These are phyloP conservation scores for Dendronephthya gigantea DNA, from an alignment of 64 coral and sea anemone genomes.

Conservation along the genomic window DNA sequence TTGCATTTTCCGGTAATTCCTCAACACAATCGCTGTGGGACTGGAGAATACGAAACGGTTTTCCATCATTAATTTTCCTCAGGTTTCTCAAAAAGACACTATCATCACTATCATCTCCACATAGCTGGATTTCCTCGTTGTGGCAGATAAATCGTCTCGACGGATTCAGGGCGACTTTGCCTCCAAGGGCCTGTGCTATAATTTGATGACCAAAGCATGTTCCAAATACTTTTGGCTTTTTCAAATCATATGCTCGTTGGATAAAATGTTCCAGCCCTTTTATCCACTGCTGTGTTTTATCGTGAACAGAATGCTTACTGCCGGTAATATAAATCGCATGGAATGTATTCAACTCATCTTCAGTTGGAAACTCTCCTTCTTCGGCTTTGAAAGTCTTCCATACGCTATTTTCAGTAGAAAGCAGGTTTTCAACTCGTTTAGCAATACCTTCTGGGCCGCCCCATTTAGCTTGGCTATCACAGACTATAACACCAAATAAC, in stretches of 20 bases:
- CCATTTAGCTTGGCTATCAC: slow-evolving; percentile 71
- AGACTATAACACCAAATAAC: slow-evolving; percentile 49
- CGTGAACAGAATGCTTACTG: slow-evolving; percentile 49
- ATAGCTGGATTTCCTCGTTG: slow-evolving; percentile 35
- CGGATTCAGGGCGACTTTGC: slow-evolving; percentile 37
- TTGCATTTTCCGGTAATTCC: slow-evolving; percentile 45
- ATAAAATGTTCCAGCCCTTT: slow-evolving; percentile 31
- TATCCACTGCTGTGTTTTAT: slow-evolving; percentile 33
- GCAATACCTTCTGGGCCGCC: slow-evolving; percentile 34
- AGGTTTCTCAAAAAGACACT: slow-evolving; percentile 16
- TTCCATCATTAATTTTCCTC: slow-evolving; percentile 37
- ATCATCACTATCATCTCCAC: slow-evolving; percentile 18
- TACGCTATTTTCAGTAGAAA: background rate
- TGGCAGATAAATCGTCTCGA: slow-evolving; percentile 45
- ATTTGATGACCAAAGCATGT: slow-evolving; percentile 65
- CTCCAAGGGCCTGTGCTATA: slow-evolving; percentile 53
- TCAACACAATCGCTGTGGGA: slow-evolving; percentile 64
- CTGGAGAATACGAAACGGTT: slow-evolving; percentile 44
- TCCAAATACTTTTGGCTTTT: slow-evolving; percentile 45
- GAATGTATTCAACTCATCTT: slow-evolving; percentile 38
- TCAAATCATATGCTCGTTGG: background rate
- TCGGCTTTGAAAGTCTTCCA: slow-evolving; percentile 46
- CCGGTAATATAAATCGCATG: slow-evolving; percentile 50
- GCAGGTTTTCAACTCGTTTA: slow-evolving; percentile 27
- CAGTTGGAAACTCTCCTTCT: slow-evolving; percentile 31